Conservation (phyloP, 2,888 invertebrate genomes). For the Litoditis marina region DNA sequence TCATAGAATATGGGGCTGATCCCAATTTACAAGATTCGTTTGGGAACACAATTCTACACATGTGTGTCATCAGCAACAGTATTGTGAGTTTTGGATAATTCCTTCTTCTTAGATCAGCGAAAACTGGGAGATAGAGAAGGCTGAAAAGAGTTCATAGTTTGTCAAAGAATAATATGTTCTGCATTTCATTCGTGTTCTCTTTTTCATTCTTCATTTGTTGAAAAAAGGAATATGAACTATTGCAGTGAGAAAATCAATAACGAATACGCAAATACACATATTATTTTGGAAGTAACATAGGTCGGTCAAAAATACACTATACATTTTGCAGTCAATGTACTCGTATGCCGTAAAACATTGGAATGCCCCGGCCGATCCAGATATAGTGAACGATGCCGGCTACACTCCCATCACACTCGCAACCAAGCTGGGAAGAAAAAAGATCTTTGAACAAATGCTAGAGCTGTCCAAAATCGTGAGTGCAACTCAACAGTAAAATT, state of each 20-base stretch:
- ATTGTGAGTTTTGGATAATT: slow-evolving; percentile 72
- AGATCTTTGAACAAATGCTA: slow-evolving; percentile 95
- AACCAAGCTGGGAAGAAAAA: slow-evolving; percentile 89
- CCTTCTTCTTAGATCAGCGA: too few species aligned
- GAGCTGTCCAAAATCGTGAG: slow-evolving; percentile 77
- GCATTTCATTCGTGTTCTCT: too few species aligned
- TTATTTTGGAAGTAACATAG: too few species aligned
- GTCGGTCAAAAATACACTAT: too few species aligned
- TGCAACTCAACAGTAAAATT: too few species aligned
- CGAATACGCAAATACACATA: too few species aligned
- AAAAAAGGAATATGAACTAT: too few species aligned
- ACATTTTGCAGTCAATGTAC: slow-evolving; percentile 69
- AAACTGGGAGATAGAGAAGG: too few species aligned
- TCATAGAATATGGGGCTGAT: slow-evolving; percentile 86
- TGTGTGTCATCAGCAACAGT: slow-evolving; percentile 97
- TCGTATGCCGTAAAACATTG: slow-evolving; percentile 96
- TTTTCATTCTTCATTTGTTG: too few species aligned
- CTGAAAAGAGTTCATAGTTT: too few species aligned
- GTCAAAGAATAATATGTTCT: too few species aligned
- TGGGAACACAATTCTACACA: slow-evolving; percentile 97
- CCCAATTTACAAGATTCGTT: slow-evolving; percentile 91
- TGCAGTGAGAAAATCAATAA: too few species aligned
- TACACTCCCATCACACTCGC: slow-evolving; percentile 92
- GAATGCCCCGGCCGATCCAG: slow-evolving; percentile 84
- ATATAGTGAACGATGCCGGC: slow-evolving; percentile 82